These are phyloP conservation scores for Cavia porcellus DNA, from an alignment of 2,113 vertebrate genomes.

Conservation along the genomic window DNA sequence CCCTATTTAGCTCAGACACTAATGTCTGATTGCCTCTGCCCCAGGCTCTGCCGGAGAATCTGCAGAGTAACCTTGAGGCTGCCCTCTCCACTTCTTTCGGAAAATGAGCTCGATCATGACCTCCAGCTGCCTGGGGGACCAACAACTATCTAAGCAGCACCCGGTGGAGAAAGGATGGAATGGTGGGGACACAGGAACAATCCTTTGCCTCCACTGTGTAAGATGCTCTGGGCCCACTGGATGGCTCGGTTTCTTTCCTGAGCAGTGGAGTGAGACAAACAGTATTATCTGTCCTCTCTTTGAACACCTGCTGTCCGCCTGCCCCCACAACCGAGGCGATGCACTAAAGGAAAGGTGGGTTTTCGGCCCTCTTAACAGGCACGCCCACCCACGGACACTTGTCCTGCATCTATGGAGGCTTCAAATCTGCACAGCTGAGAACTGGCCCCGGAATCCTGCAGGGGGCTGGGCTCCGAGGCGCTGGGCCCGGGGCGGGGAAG, in stretches of 20 bases:
- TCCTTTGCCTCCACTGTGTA: conserved; percentile 43
- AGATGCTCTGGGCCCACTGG: not conserved
- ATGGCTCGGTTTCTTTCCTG: not conserved
- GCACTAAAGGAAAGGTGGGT: too few species aligned
- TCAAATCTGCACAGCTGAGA: not conserved
- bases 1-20: not conserved
- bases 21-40: not conserved
- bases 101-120: not conserved
- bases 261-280: not conserved
- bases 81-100: conserved; percentile 28
- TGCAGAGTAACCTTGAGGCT: conserved; percentile 68
- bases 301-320: not conserved
- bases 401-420: not conserved
- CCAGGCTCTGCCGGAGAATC: not conserved
- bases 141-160: not conserved
- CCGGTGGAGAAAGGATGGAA: not conserved
- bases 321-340: not conserved
- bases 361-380: not conserved
- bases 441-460: not conserved
- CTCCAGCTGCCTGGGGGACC: conserved; percentile 9
- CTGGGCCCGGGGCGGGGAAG: not conserved
- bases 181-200: not conserved
- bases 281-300: not conserved
- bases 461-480: not conserved
- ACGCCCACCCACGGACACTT: not conserved